Evolutionary conservation across 2,797 vertebrate genomes (phyloP), one percentile per base, ranked within the genome.

Genomic region (Onychomys leucogaster): DNA sequence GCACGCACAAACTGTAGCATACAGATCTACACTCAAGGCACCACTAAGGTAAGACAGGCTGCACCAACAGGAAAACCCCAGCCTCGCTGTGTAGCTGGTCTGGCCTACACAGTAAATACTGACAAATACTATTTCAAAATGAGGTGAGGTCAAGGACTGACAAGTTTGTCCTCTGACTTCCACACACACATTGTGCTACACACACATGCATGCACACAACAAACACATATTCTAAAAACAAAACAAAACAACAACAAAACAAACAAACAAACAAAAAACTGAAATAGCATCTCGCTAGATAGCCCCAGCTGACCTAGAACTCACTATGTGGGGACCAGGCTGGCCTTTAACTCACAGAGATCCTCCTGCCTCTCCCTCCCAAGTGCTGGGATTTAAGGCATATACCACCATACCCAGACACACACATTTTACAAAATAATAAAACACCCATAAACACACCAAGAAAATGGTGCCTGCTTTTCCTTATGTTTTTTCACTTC

Each of bases 391-490:
- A 85, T 52, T 85, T 85, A 85, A 67, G 29, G 41, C 32, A 21
- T 85, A 19, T 23, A 32, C 61, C 41, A 85, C 43, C 61, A 85
- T 34, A 34, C 21, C 43, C 32, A 59, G 55, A n/a, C 43, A n/a
- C 16, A 55, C 37, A 59, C 69, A 76, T 52, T 86, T 80, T 37
- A n/a, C 52, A 55, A 86, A 69, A 37, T 55, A 52, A 37, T 37
- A 69, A 86, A 57, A 57, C 17, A 73, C 13, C 21, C 84, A 71
- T 52, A 61, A 63, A 49, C 16, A 78, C 13, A 25, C 59, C 27
- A 49, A 67, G 81, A 59, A 89, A 91, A 94, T 59, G 7, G 12
- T 71, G 91, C 90, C 43, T 63, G 46, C 12, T 78, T 91, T 96
- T 90, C 65, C 29, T 93, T 61, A 69, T 19, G 27, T 21, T 94